Evolutionary conservation across 2,797 vertebrate species (phyloP), one percentile per base, ranked within the genome.

Genomic region (Delichon dasypus): DNA sequence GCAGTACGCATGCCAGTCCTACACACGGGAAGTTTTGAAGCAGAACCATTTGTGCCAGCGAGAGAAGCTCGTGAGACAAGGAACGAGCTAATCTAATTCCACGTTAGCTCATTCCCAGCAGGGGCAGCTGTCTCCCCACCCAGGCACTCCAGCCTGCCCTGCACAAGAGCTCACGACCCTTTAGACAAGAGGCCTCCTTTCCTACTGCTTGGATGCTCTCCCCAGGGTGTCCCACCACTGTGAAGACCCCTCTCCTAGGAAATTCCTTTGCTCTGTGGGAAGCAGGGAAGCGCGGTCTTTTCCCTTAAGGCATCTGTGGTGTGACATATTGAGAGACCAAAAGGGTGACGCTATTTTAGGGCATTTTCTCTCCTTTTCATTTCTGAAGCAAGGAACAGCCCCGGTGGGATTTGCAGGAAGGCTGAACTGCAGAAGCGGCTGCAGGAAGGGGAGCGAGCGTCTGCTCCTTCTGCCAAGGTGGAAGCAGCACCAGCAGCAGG

Each of bases 261-360:
- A 79, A 72, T 6, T 64, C 25, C 45, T 76, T 40, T 27, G 51
- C 85, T 79, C 70, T 34, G 0, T 5, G 12, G 19, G 53, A 92
- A 91, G 77, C 55, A 55, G 76, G 60, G 48, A 60, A 62, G 13
- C 14, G 0, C 13, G 16, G 21, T 34, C 68, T 76, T 80, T 72
- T 71, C 85, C 74, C 78, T 84, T 5, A 51, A 51, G 58, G 54
- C 50, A 2, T 44, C 40, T 62, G 36, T 15, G 36, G 36, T 3
- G 40, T 60, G 72, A 60, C 73, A 81, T 44, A 89, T 21, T 74
- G 78, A 84, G 75, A 90, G 70, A 88, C 55, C 84, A 62, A 45
- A 90, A 83, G 68, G 89, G 81, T 58, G 26, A 40, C 61, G 34
- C 60, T 94, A 45, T 61, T 94, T 95, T 58, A 78, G 88, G 47